Conservation (phyloP, 2,888 invertebrate species). For the Campoplex capitator region DNA sequence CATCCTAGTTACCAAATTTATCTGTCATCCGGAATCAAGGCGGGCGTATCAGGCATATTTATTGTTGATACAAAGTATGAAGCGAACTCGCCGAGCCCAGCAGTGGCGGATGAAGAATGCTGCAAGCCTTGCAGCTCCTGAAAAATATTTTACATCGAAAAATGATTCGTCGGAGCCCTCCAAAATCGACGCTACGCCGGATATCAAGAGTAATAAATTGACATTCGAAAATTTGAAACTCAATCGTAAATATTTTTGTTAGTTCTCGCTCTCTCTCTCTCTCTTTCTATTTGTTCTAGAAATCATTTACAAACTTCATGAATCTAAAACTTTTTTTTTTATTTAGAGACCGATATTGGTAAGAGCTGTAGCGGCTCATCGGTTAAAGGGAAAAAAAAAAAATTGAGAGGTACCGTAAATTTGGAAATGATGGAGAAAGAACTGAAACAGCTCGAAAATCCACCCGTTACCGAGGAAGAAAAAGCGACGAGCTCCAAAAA, state of each 20-base stretch:
- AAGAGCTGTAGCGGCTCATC: slow-evolving; percentile 15
- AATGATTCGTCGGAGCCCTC: slow-evolving; percentile 24
- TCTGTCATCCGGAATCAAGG: slow-evolving; percentile 6
- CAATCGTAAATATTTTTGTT: slow-evolving; percentile 53
- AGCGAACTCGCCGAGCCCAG: slow-evolving; percentile 50
- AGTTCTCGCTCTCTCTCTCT: not conserved
- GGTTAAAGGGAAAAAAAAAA: slow-evolving; percentile 64
- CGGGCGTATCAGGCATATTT: not conserved
- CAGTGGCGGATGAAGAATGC: slow-evolving; percentile 51
- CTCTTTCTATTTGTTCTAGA: not conserved
- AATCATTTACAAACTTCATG: not conserved
- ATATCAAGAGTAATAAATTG: slow-evolving; percentile 49
- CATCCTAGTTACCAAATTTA: not conserved
- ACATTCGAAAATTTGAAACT: slow-evolving; percentile 60
- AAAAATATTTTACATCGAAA: not conserved
- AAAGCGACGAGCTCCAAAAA: slow-evolving; percentile 76
- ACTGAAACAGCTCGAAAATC: slow-evolving; percentile 81
- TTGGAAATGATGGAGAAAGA: slow-evolving; percentile 77
- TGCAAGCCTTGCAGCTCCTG: slow-evolving; percentile 19
- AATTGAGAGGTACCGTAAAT: slow-evolving; percentile 72
- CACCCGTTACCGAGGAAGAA: slow-evolving; percentile 79
- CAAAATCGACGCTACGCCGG: not conserved
- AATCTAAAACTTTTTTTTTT: not conserved
- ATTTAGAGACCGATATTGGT: slow-evolving; percentile 16
- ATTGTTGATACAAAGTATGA: slow-evolving; percentile 48